Evolutionary conservation across 2,888 invertebrate species (phyloP).

Genomic region (Apamea sordens): DNA sequence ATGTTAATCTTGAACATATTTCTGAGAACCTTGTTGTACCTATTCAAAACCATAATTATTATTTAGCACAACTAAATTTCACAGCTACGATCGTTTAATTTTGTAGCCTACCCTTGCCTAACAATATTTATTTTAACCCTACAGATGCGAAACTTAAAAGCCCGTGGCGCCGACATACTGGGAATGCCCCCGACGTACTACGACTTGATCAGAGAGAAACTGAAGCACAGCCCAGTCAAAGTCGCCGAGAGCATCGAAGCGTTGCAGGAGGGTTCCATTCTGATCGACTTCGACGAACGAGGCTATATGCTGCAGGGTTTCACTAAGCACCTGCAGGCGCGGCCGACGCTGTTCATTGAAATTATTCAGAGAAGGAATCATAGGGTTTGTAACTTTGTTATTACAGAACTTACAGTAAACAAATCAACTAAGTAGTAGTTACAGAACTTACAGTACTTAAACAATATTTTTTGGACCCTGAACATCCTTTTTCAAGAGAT

Average conservation of each 20-base stretch:
- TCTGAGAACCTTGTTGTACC: no score
- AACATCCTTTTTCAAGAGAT: neutral
- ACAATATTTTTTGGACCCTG: neutral
- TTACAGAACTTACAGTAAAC: neutral
- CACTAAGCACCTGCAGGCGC: conserved; percentile 97
- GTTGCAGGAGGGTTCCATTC: conserved; percentile 95
- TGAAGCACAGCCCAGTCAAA: conserved; percentile 93
- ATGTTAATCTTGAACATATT: no score
- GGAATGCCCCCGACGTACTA: conserved; percentile 97
- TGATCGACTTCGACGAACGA: conserved; percentile 99
- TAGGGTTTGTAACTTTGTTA: conserved; percentile 90
- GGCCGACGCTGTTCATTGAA: conserved; percentile 98
- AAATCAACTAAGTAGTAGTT: neutral
- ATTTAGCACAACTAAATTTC: no score
- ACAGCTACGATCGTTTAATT: no score
- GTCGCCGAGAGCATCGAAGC: conserved; percentile 93
- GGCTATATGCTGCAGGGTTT: conserved; percentile 99
- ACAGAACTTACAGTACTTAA: neutral
- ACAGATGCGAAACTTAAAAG: conserved; percentile 93
- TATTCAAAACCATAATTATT: no score
- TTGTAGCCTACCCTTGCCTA: no score
- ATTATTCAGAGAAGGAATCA: conserved; percentile 98
- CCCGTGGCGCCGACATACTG: conserved; percentile 97
- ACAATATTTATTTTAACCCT: neutral
- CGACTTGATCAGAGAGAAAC: conserved; percentile 93